Base-by-base conservation (phyloP, 2,797 vertebrate genomes). In the Coluber constrictor region DNA sequence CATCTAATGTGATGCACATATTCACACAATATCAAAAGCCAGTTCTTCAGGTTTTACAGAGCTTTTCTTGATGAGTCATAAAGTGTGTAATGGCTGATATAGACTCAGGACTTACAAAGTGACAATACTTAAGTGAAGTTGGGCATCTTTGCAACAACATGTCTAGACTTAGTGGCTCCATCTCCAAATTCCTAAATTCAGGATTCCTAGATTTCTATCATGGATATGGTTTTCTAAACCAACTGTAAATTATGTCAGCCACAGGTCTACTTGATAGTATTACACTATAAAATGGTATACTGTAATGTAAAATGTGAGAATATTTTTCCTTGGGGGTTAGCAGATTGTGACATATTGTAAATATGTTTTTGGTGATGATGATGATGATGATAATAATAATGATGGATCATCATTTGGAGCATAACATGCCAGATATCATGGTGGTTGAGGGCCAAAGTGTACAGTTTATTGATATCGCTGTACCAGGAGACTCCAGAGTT, bases 101-200 rank as follows among this genome's bases (percentile, higher is more conserved):
- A 37, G 51, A 87, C 9, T 61, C 29, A 87, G 83, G 27, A 63
- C n/a, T 87, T 11, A n/a, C 23, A 51, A 27, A 92, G 5, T 11
- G 23, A 25, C 87, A 59, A 43, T 25, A 57, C 25, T 63, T 27
- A 79, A 43, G 47, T 51, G 47, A 51, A 51, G 59, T 32, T 0
- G 25, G 87, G 27, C 61, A 47, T 15, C 56, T 56, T 79, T 92
- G 13, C 25, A 89, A 92, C 4, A 54, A 20, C 59, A 51, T 59
- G 66, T 56, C n/a, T n/a, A 54, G 55, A 92, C 56, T 56, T 23
- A 32, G 27, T 60, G 63, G 74, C 91, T 60, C 63, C 43, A 11
- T 54, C 12, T 89, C 56, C 56, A 60, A 83, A 92, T 92, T 83
- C 91, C 63, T 92, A 47, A 47, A 89, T 83, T 92, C 37, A 54